Base-by-base conservation (phyloP, 2,888 invertebrate species). In the Plusia festucae region DNA sequence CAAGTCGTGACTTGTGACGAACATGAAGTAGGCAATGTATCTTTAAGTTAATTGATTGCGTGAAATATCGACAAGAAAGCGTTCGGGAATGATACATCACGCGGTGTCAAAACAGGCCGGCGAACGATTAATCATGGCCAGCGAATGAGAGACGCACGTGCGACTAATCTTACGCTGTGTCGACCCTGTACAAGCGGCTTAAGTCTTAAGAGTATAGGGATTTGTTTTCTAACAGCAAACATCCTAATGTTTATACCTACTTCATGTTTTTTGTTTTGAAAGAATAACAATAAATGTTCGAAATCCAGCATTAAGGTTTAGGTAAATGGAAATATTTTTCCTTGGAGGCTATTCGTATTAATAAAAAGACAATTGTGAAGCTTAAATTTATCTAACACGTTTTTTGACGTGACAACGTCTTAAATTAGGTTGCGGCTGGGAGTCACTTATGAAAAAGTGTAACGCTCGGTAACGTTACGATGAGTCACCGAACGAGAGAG, bases 81-180 rank as follows among this genome's bases (percentile, higher is more conserved):
- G 87, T 88, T 82, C 86, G 74, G 80, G 86, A 93, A 92, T 94
- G 93, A 94, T 94, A 93, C 94, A 94, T 94, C 93, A 92, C 87
- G 88, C 82, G 81, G 87, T 88, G 93, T 93, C 94, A 92, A 83
- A 90, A 88, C 93, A 88, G 89, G 84, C 90, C 83, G 90, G 82
- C 77, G 60, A 73, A 77, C 90, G 82, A 94, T 94, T 92, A 93
- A 94, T 94, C 93, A 93, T 90, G 82, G 64, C 60, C 32, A 46
- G 57, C 69, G 80, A 78, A 76, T 76, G 79, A 78, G 70, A 78
- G 68, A 81, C 79, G 79, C 82, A 90, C 90, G 91, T 91, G 91
- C 83, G 82, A 82, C 86, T 89, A 90, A 90, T 92, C 91, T 91
- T 91, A 90, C 85, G 87, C 85, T 84, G 83, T 82, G 82, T 75